Evolutionary conservation across 2,113 vertebrate genomes (phyloP).

Genomic region (Gallinago jamesoni): DNA sequence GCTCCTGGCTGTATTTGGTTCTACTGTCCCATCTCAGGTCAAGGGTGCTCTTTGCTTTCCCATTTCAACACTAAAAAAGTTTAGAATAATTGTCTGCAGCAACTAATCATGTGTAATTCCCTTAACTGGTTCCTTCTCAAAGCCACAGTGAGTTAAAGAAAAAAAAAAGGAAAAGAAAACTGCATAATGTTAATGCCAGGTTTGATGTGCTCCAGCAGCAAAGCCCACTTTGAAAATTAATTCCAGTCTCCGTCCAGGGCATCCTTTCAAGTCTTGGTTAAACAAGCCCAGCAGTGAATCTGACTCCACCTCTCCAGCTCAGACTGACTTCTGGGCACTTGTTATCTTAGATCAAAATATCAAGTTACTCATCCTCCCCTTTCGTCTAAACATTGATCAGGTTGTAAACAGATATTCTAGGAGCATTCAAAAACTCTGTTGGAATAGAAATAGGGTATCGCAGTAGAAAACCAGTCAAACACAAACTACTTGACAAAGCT

Average conservation of each 20-base stretch:
- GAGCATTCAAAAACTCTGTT: neutral
- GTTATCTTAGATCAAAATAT: constrained; percentile 4
- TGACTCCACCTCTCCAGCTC: neutral
- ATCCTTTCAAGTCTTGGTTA: neutral
- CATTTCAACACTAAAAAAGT: neutral
- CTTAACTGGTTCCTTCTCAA: neutral
- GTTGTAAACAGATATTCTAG: neutral
- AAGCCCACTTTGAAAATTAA: neutral
- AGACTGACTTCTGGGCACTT: neutral
- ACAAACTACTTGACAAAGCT: neutral
- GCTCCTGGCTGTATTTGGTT: neutral
- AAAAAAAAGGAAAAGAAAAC: neutral
- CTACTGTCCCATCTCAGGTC: neutral
- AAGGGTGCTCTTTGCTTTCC: neutral
- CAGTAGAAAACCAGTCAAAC: neutral
- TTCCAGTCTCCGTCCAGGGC: neutral
- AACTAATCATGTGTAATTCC: neutral
- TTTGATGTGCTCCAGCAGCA: neutral
- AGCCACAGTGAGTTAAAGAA: neutral
- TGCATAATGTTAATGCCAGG: neutral
- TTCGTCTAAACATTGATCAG: neutral
- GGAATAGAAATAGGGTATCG: neutral
- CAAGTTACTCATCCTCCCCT: neutral
- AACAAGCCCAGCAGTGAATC: neutral
- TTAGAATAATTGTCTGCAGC: neutral